Base-by-base conservation (phyloP, 1,140 invertebrate species). In the Zaprionus gabonicus region DNA sequence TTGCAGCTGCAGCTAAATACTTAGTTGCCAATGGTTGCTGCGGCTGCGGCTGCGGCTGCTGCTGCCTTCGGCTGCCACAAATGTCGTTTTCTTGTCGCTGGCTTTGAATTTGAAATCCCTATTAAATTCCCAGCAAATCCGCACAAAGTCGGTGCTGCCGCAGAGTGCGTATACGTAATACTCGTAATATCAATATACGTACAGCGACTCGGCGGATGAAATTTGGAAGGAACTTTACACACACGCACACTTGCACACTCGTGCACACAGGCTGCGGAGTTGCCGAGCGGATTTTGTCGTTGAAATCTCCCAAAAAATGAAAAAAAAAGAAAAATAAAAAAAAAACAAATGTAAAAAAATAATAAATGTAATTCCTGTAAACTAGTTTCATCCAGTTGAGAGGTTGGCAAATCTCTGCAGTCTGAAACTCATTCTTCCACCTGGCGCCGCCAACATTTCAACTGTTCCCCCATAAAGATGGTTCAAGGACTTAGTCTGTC, bases 131-230 rank as follows among this genome's bases (percentile, higher is more conserved):
- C 56, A 58, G 56, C 41, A 79, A 76, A 67, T 72, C 56, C 66
- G 7, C 17, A 69, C n/a, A 28, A 56, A 58, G 13, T 57, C 46
- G 38, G 28, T 9, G 27, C 44, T 51, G 34, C 6, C 44, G 17
- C 55, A 78, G 74, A 27, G 36, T 72, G 62, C 71, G 82, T 81
- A 85, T 85, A 51, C 71, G 76, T 73, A 85, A 85, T 81, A 55
- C 55, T 57, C 25, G 41, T 23, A 77, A 83, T 82, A 82, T 81
- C 76, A 51, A 51, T 79, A 81, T 81, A 74, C 77, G 66, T 68
- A 66, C 13, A 25, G 13, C 23, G 34, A 38, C 10, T 15, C 41
- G 20, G 25, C 28, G 44, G 36, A 57, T 36, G 38, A 46, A 57
- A 57, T 36, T 58, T 58, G 34, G 34, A 59, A 49, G n/a, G 2